phyloP scores from a whole-genome alignment of 30 jellyfish, hydroid and myxozoan genomes.

The Chrysaora quinquecirrha region DNA sequence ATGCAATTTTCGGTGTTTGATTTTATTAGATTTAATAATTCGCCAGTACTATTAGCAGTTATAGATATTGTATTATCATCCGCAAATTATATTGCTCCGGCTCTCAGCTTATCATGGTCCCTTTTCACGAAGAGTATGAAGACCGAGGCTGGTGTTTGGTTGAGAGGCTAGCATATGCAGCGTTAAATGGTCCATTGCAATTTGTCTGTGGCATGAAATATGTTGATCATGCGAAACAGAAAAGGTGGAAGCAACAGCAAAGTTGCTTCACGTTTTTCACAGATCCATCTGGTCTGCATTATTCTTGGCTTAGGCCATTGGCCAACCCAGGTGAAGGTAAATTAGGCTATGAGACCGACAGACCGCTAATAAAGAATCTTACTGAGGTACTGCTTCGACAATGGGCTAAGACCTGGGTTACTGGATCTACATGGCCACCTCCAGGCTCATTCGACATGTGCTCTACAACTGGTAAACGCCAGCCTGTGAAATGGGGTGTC shows the following conservation, averaged over 20 bases:
- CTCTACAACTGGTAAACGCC: conserved; percentile 37
- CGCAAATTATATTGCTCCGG: conserved; percentile 73
- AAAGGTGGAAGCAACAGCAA: conserved; percentile 57
- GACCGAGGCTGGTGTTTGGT: conserved; percentile 75
- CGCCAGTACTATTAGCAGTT: too few species aligned
- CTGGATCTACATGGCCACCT: conserved; percentile 61
- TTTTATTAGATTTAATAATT: too few species aligned
- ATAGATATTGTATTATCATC: too few species aligned
- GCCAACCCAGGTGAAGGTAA: conserved; percentile 54
- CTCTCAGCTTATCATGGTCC: conserved; percentile 62
- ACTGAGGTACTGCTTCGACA: conserved; percentile 58
- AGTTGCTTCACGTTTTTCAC: conserved; percentile 46
- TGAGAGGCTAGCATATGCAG: conserved; percentile 74
- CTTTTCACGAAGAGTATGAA: conserved; percentile 62
- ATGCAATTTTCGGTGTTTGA: too few species aligned
- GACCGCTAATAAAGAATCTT: conserved; percentile 41
- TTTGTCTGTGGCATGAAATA: conserved; percentile 62
- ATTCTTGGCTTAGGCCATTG: conserved; percentile 65
- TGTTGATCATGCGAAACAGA: conserved; percentile 37
- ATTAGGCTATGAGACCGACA: conserved; percentile 36
- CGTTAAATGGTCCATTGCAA: conserved; percentile 58
- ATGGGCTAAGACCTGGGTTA: conserved; percentile 56
- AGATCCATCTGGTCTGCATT: conserved; percentile 43
- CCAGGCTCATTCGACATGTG: conserved; percentile 48
- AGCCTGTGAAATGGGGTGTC: conserved; percentile 58